phyloP scores from a whole-genome alignment of 2,888 invertebrate genomes.

The Nineta flava region DNA sequence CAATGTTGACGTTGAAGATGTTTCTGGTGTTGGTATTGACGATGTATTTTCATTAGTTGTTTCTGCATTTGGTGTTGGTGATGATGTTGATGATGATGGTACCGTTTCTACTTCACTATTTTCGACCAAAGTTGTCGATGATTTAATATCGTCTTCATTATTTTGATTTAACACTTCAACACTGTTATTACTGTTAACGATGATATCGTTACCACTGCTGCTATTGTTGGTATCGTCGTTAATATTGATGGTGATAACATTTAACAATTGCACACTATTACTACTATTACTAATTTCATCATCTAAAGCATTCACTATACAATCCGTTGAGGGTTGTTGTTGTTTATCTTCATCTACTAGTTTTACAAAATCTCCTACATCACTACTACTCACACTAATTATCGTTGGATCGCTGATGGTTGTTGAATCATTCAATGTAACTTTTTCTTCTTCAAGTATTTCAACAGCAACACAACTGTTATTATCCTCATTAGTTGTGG shows the following conservation, averaged over 20 bases:
- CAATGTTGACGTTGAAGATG: no score
- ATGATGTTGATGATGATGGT: no score
- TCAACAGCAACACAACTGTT: conserved; percentile 3
- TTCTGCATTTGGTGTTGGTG: no score
- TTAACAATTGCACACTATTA: conserved; percentile 14
- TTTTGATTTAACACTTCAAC: conserved; percentile 14
- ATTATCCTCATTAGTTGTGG: background rate
- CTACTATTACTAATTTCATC: background rate
- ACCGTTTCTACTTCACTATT: conserved; percentile 7
- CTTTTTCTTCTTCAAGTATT: conserved; percentile 6
- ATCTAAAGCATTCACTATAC: background rate
- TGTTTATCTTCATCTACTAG: background rate
- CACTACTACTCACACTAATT: background rate
- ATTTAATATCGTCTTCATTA: conserved; percentile 12
- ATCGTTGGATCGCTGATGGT: background rate
- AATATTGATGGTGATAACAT: no score
- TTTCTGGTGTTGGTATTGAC: no score
- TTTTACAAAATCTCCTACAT: background rate
- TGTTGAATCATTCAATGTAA: conserved; percentile 4
- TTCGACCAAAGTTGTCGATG: conserved; percentile 8
- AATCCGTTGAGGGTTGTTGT: no score
- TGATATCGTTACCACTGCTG: conserved; percentile 15
- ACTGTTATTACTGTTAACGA: conserved; percentile 1
- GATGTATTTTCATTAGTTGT: no score
- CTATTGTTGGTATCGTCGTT: no score